Evolutionary conservation across 2,113 vertebrate species (phyloP).

Genomic region (Anas platyrhynchos): DNA sequence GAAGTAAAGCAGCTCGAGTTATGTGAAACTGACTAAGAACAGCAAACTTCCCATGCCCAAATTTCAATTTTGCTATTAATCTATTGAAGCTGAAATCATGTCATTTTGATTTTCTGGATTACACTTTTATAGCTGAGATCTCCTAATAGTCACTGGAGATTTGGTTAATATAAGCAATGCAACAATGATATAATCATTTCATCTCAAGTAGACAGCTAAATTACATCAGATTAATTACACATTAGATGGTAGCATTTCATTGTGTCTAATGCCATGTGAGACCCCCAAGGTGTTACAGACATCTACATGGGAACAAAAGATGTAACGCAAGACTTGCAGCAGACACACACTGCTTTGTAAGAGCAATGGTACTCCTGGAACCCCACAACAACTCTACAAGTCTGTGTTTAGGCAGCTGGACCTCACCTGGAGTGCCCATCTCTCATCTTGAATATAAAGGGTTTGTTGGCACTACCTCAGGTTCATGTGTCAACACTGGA

Average conservation of each 20-base stretch:
- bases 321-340: background rate
- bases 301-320: background rate
- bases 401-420: background rate
- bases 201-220: background rate
- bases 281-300: background rate
- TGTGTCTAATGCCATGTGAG: background rate
- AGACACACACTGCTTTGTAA: background rate
- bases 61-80: background rate
- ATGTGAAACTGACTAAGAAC: accelerated
- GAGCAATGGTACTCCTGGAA: background rate
- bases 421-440: background rate
- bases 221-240: background rate
- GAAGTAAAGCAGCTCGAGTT: accelerated
- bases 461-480: background rate
- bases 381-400: background rate
- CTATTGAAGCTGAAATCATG: background rate
- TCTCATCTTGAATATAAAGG: background rate
- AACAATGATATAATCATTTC: background rate
- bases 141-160: background rate
- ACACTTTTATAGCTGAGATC: background rate
- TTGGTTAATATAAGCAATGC: background rate
- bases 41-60: background rate
- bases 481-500: background rate
- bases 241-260: background rate
- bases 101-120: background rate